These are phyloP conservation scores for Montipora cactus DNA, from an alignment of 64 coral and sea anemone species.

Conservation along the genomic window DNA sequence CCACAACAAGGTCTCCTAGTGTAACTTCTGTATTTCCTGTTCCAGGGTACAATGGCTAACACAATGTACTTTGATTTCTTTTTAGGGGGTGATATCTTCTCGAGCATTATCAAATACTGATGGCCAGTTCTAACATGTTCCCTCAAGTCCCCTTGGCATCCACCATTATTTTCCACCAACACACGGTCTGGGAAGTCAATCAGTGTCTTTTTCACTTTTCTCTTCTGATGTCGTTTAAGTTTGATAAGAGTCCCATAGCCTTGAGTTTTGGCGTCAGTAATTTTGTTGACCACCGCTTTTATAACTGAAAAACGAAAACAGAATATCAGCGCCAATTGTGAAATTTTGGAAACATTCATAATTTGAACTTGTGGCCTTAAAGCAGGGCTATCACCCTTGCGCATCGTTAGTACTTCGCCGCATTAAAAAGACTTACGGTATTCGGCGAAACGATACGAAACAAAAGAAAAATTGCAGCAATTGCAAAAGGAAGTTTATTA, in stretches of 20 bases:
- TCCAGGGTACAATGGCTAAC: constrained; percentile 8
- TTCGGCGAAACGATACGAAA: no score
- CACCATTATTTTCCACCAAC: not conserved
- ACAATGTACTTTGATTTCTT: constrained; percentile 35
- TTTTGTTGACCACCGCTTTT: not conserved
- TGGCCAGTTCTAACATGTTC: not conserved
- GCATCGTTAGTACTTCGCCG: no score
- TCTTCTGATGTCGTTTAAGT: not conserved
- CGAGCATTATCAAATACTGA: constrained; percentile 4
- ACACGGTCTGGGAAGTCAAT: not conserved
- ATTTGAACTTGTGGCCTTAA: no score
- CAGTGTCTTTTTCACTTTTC: not conserved
- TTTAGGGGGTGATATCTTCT: not conserved
- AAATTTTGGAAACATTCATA: not conserved
- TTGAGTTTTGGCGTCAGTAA: not conserved
- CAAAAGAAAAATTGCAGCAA: no score
- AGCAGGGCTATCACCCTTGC: no score
- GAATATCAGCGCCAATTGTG: not conserved
- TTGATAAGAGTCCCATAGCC: not conserved
- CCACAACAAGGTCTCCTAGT: not conserved
- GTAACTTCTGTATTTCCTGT: not conserved
- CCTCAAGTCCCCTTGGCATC: not conserved
- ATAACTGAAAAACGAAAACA: constrained; percentile 1
- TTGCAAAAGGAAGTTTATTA: no score
- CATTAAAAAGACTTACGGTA: no score